These are phyloP conservation scores for Speoplatyrhinus poulsoni DNA, from an alignment of 2,113 vertebrate genomes.

Conservation along the genomic window DNA sequence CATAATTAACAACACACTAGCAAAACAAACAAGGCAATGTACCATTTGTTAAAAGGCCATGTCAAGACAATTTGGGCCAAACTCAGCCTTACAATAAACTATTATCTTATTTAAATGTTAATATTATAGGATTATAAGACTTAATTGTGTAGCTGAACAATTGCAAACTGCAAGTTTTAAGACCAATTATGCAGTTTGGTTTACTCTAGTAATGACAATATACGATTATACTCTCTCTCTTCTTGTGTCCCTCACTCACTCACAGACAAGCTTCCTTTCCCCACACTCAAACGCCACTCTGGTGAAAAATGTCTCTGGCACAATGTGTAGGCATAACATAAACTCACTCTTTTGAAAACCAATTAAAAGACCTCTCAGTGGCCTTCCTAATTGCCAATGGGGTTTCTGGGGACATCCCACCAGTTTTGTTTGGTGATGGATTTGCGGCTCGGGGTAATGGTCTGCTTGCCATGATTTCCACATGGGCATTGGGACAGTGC, in stretches of 20 bases:
- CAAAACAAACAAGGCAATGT: conserved; percentile 3
- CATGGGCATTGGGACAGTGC: conserved; percentile 41
- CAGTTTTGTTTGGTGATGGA: conserved; percentile 45
- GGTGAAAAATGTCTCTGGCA: conserved; percentile 3
- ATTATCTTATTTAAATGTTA: not conserved
- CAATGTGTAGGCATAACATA: conserved; percentile 5
- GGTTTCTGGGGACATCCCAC: conserved; percentile 23
- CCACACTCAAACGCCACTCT: not conserved
- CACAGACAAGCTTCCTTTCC: not conserved
- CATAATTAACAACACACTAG: not conserved
- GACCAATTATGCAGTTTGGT: conserved; percentile 7
- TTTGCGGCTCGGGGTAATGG: conserved; percentile 44
- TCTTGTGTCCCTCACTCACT: conserved; percentile 1
- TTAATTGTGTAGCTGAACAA: too few relatives aligned
- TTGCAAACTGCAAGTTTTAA: conserved; percentile 6
- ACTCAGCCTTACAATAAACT: not conserved
- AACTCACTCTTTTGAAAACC: conserved; percentile 44
- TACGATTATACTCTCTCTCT: conserved; percentile 1
- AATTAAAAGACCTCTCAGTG: conserved; percentile 31
- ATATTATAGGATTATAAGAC: not conserved
- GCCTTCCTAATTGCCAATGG: conserved; percentile 18
- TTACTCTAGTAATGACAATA: not conserved
- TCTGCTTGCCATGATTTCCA: conserved; percentile 30
- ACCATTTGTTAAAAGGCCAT: conserved; percentile 18
- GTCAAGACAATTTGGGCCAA: not conserved